Conservation (phyloP, 2,888 invertebrate genomes). For the Brenthis daphne region DNA sequence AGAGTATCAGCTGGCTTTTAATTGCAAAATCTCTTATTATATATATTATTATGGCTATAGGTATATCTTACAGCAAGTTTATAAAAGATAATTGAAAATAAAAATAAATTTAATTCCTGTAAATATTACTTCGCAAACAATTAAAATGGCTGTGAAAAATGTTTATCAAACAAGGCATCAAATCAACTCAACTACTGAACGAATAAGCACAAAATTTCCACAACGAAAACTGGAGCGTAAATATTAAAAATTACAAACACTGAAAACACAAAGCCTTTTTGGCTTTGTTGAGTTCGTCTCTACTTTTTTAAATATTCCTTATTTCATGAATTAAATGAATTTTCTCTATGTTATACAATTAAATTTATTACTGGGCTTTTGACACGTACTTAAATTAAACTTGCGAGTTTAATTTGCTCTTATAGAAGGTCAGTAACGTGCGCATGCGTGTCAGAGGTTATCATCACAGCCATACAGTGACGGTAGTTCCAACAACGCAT, state of each 20-base stretch:
- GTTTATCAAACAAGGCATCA: neutral
- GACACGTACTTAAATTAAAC: conserved; percentile 37
- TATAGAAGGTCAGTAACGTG: conserved; percentile 44
- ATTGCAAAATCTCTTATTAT: too few species aligned
- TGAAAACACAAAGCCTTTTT: conserved; percentile 7
- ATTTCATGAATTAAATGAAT: neutral
- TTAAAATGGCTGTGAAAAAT: neutral
- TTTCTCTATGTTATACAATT: neutral
- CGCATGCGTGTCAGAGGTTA: conserved; percentile 69
- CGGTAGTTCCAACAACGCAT: conserved; percentile 56
- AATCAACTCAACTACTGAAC: conserved; percentile 8
- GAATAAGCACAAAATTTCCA: conserved; percentile 6
- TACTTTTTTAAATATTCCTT: conserved; percentile 2
- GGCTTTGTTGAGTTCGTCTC: conserved; percentile 10
- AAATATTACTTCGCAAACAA: too few species aligned
- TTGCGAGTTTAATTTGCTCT: conserved; percentile 43
- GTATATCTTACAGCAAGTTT: too few species aligned
- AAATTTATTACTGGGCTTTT: conserved; percentile 9
- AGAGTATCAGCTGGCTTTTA: too few species aligned
- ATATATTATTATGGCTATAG: too few species aligned
- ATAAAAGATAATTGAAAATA: too few species aligned
- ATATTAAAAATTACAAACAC: conserved; percentile 12
- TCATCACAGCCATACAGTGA: conserved; percentile 41
- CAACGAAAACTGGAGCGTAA: conserved; percentile 1
- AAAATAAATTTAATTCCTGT: too few species aligned